Percentiles rank a stretch among this genome's conserved stretches.
Conservation (phyloP, 2,888 invertebrate genomes). For the Plebejus anna region DNA sequence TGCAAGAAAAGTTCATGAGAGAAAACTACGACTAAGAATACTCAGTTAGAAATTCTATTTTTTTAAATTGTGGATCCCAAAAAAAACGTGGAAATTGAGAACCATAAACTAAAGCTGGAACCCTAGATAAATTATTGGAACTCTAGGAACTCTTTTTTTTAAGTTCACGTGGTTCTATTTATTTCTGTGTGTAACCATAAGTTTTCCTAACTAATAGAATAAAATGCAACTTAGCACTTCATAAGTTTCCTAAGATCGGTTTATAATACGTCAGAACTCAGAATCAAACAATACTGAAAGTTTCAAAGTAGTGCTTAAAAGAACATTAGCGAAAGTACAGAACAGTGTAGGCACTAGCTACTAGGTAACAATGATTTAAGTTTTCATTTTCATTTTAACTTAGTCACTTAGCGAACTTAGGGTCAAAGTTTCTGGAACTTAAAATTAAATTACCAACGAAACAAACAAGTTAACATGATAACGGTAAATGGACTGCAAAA, state of each 20-base stretch:
- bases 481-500: background rate
- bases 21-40: no score
- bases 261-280: background rate
- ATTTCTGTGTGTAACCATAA: no score
- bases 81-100: no score
- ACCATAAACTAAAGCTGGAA: no score
- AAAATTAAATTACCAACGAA: constrained; percentile 13
- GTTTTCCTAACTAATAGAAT: no score
- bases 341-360: background rate
- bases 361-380: constrained; percentile 13
- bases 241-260: background rate
- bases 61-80: no score
- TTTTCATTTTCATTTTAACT: constrained; percentile 13
- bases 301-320: background rate
- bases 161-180: no score
- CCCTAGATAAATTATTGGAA: no score
- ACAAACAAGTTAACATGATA: constrained; percentile 12
- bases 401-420: constrained; percentile 14
- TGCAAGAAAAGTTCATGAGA: no score
- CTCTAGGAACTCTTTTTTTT: no score
- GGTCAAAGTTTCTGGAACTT: constrained; percentile 9
- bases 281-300: background rate
- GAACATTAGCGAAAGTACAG: constrained; percentile 1
- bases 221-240: background rate
- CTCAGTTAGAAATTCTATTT: no score